These are phyloP conservation scores for Trachelus iudaicus DNA, from an alignment of 2,888 invertebrate genomes.

Conservation along the genomic window DNA sequence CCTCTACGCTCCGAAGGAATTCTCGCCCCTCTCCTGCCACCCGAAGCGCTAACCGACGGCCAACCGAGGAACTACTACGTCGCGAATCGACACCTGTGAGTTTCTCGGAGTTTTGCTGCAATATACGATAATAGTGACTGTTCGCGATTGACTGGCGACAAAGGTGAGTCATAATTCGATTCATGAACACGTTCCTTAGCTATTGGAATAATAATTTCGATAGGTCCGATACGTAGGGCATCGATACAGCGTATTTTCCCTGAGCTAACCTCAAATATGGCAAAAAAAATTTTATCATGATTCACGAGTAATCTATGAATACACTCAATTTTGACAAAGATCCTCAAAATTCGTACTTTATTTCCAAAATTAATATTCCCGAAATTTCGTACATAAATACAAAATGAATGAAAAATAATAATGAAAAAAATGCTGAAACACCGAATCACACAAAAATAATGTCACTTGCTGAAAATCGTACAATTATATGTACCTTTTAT, in stretches of 20 bases:
- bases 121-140: background rate
- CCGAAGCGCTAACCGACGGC: conserved; percentile 28
- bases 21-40: conserved; percentile 26
- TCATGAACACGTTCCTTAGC: background rate
- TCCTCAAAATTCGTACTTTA: background rate
- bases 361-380: background rate
- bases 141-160: background rate
- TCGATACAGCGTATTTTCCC: background rate
- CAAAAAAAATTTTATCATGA: background rate
- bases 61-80: conserved; percentile 54
- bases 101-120: conserved; percentile 36
- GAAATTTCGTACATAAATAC: background rate
- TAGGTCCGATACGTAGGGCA: background rate
- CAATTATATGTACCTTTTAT: background rate
- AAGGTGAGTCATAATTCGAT: background rate
- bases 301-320: background rate
- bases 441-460: background rate
- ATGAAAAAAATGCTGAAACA: background rate
- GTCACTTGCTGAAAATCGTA: background rate
- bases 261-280: conserved; percentile 38
- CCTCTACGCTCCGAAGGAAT: background rate
- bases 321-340: background rate
- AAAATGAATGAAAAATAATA: background rate
- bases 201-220: background rate
- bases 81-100: conserved; percentile 45